Percentiles rank a stretch among this genome's conserved stretches.
Conservation (phyloP, 2,797 vertebrate genomes). For the Nyctalus aviator region DNA sequence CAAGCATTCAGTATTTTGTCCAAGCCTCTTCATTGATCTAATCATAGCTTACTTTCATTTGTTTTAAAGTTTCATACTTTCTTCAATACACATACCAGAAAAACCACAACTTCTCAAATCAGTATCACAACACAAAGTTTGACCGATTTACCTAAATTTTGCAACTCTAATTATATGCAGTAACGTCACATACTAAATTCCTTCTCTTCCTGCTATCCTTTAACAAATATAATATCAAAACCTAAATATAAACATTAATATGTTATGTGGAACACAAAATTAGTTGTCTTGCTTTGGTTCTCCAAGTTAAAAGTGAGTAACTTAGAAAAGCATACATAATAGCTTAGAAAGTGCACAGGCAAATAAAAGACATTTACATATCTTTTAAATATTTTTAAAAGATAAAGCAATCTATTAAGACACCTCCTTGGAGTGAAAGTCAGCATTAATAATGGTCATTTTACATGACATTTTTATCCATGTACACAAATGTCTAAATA, state of each 20-base stretch:
- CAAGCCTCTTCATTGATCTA: not conserved
- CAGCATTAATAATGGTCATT: not conserved
- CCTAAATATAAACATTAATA: not conserved
- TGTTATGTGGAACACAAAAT: not conserved
- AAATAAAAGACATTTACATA: not conserved
- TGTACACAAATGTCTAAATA: not conserved
- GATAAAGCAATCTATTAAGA: not conserved
- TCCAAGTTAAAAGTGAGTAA: not conserved
- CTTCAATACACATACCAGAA: not conserved
- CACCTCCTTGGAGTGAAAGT: not conserved
- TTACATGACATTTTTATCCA: not conserved
- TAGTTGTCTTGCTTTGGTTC: not conserved
- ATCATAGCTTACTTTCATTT: not conserved
- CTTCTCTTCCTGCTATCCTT: not conserved
- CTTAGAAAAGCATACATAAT: not conserved
- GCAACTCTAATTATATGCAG: not conserved
- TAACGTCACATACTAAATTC: not conserved
- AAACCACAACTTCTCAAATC: not conserved
- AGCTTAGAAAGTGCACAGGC: not conserved
- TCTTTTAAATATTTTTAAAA: not conserved
- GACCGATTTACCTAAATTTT: not conserved
- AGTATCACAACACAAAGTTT: not conserved
- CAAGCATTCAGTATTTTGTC: not conserved
- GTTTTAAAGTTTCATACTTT: not conserved
- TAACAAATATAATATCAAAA: not conserved